A percentile compares a stretch with the other conserved stretches of the same genome.
Evolutionary conservation across 1,140 invertebrate species (phyloP).

Genomic region (Caenorhabditis briggsae): DNA sequence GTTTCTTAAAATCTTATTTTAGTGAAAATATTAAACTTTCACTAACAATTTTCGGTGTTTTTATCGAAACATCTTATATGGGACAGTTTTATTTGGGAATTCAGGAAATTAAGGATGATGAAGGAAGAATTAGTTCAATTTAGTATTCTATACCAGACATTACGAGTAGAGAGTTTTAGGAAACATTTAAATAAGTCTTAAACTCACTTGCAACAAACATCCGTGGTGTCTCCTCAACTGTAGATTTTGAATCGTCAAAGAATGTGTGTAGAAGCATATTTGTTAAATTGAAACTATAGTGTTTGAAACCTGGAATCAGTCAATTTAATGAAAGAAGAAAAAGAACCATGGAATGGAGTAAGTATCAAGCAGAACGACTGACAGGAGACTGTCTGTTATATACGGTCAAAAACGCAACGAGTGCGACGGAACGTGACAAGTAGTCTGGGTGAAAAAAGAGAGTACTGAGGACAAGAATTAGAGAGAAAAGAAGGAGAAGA

Average conservation of each 20-base stretch:
- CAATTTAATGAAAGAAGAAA: not conserved
- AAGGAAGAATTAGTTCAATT: too few relatives aligned
- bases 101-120: too few relatives aligned
- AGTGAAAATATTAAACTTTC: too few relatives aligned
- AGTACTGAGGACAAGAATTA: conserved; percentile 28
- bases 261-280: conserved; percentile 48
- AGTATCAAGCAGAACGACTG: not conserved
- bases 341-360: not conserved
- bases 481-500: not conserved
- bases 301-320: not conserved
- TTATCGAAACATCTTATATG: too few relatives aligned
- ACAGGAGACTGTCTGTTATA: not conserved
- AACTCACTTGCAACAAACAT: conserved; percentile 49
- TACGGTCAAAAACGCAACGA: conserved; percentile 45
- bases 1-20: too few relatives aligned
- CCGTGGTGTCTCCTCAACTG: conserved; percentile 38
- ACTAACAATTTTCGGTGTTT: too few relatives aligned
- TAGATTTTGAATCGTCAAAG: conserved; percentile 45
- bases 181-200: too few relatives aligned
- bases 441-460: conserved; percentile 13
- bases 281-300: not conserved
- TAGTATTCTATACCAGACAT: too few relatives aligned
- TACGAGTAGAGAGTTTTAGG: too few relatives aligned
- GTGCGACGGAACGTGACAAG: conserved; percentile 53
- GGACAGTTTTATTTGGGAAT: too few relatives aligned